These are phyloP conservation scores for Eristalinus sepulchralis DNA, from an alignment of 2,888 invertebrate genomes.

Conservation along the genomic window DNA sequence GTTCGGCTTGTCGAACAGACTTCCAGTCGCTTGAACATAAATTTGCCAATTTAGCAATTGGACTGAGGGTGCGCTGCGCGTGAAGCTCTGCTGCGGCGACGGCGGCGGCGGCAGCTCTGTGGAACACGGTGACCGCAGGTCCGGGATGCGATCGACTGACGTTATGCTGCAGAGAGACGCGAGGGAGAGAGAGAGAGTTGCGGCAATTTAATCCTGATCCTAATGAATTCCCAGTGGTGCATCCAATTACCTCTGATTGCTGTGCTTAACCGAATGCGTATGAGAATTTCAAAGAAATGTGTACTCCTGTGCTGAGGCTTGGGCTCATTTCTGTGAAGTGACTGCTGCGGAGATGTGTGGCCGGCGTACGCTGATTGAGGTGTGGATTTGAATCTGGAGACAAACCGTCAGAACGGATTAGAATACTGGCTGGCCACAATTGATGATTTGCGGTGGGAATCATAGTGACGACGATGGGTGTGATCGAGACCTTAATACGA, in stretches of 20 bases:
- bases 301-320: conserved; percentile 15
- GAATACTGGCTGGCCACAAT: not conserved
- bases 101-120: not conserved
- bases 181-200: conserved; percentile 26
- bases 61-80: not conserved
- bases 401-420: not conserved
- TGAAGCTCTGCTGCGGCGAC: not conserved
- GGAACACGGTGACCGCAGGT: not conserved
- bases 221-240: conserved; percentile 67
- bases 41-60: conserved; percentile 66
- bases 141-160: too few relatives aligned
- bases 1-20: conserved; percentile 67
- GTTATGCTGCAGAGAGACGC: conserved; percentile 6
- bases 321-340: not conserved
- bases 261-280: conserved; percentile 53
- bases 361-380: not conserved
- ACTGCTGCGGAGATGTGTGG: not conserved
- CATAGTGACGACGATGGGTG: not conserved
- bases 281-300: conserved; percentile 31
- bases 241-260: conserved; percentile 69
- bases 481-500: not conserved
- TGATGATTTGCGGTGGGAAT: not conserved
- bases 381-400: not conserved
- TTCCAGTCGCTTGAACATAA: conserved; percentile 65
- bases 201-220: conserved; percentile 63